These are phyloP conservation scores for Sicus ferrugineus DNA, from an alignment of 2,888 invertebrate genomes.

Conservation along the genomic window DNA sequence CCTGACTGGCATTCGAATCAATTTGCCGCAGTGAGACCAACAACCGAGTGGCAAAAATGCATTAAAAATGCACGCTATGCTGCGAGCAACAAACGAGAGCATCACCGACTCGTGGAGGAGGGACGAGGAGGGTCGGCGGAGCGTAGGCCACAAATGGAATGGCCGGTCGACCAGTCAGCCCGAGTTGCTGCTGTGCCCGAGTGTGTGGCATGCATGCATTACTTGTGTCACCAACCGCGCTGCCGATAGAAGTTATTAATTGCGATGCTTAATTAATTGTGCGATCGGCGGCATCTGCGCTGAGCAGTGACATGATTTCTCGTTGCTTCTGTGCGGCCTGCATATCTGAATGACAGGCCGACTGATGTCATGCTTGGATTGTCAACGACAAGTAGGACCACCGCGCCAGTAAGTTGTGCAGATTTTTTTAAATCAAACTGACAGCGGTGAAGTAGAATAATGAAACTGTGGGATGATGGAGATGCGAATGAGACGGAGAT, in stretches of 20 bases:
- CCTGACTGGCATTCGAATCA: conserved; percentile 27
- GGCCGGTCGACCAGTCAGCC: not conserved
- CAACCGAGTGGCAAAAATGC: conserved; percentile 3
- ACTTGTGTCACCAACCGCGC: conserved; percentile 25
- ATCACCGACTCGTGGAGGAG: not conserved
- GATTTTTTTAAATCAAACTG: no score
- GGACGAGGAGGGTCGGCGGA: not conserved
- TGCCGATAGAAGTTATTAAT: conserved; percentile 38
- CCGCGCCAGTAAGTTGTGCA: no score
- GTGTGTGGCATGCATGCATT: conserved; percentile 8
- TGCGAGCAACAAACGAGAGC: not conserved
- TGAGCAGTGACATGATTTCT: not conserved
- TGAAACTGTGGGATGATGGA: no score
- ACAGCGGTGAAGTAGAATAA: no score
- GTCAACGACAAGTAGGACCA: no score
- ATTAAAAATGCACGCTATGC: conserved; percentile 8
- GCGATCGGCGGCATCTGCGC: conserved; percentile 3
- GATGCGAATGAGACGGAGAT: no score
- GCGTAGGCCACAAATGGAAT: not conserved
- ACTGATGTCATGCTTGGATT: no score
- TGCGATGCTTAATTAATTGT: conserved; percentile 39
- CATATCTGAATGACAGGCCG: no score
- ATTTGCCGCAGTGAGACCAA: conserved; percentile 11
- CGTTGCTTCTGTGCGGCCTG: not conserved
- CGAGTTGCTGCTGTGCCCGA: not conserved